Base-by-base conservation (phyloP, 2,888 invertebrate species). In the Uropetala carovei region DNA sequence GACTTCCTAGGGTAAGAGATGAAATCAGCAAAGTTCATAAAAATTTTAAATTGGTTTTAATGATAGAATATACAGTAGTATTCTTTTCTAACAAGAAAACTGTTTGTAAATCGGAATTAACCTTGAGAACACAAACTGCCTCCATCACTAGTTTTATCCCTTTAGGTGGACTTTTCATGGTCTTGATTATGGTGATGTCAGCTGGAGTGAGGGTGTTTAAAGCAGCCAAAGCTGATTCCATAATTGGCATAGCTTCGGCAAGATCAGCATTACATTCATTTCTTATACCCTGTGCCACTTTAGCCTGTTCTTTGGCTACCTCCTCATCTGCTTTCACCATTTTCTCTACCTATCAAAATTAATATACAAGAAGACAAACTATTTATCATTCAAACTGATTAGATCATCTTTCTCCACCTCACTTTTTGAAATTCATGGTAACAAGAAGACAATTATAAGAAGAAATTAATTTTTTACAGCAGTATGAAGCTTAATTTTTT, bases 141-240 rank as follows among this genome's bases (percentile, higher is more conserved):
- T 99, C 99, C 98, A 99, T 98, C 5, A 99, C 98, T 56, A 98
- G 95, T 94, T 97, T 98, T 11, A 99, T 98, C 30, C 98, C 98
- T 93, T 97, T 96, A 0, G 99, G 99, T 0, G 99, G 99, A 95
- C 97, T 98, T 95, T 99, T 99, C 99, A 99, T 99, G 0, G 99
- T 97, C 95, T 98, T 99, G 81, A 99, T 98, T 93, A 99, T 97
- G 5, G 98, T 98, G 93, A 99, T 98, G 94, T 99, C 99, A 92
- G 97, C 96, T 5, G 98, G 97, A 43, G 98, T 99, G 57, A 99
- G 96, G 0, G 99, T 99, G 94, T 99, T 98, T 3, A 99, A 95
- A 0, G 99, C 99, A 0, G 97, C 96, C 92, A 99, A 95, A 0
- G 99, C 99, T 0, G 97, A 96, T 94, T 98, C 97, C 92, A 99